Base-by-base conservation (phyloP, 2,888 invertebrate genomes). In the Leptopilina myrica region DNA sequence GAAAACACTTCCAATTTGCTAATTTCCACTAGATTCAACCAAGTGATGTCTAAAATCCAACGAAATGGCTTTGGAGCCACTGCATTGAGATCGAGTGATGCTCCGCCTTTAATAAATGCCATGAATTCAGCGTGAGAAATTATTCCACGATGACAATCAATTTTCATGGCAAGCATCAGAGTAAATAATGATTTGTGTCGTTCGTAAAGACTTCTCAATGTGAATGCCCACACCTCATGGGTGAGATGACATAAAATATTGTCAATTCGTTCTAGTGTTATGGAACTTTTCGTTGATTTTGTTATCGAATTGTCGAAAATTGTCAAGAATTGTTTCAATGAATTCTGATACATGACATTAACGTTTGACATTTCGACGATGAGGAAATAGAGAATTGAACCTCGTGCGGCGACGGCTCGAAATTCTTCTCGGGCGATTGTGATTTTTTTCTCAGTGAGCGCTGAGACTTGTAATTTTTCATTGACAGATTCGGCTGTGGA, bases 301-400 rank as follows among this genome's bases (percentile, higher is more conserved):
- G 96, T 96, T 84, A 99, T 98, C 0, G 98, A 98, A 87, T 95
- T 96, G 90, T 99, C 98, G 90, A 99, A 99, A 82, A 98, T 96
- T 12, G 95, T 97, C 65, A 99, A 92, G 92, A 99, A 99, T 91
- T 99, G 98, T 89, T 97, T 97, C 76, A 99, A 92, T 0, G 98
- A 98, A 86, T 98, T 98, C 92, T 99, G 99, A 90, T 99, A 99
- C 98, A 99, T 99, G 9, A 95, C 94, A 89, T 98, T 98, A 0
- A 99, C 98, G 89, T 97, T 96, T 88, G 97, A 97, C 98, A 99
- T 98, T 93, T 99, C 98, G 0, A 98, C 98, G 81, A 99, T 98
- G 64, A 99, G 93, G 90, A 99, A 99, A 90, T 99, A 99, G 1
- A 99, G 92, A 79, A 98, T 98, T 0, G 98, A 98, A 15, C 98